phyloP scores from a whole-genome alignment of 2,888 invertebrate genomes.

The Luperina testacea region DNA sequence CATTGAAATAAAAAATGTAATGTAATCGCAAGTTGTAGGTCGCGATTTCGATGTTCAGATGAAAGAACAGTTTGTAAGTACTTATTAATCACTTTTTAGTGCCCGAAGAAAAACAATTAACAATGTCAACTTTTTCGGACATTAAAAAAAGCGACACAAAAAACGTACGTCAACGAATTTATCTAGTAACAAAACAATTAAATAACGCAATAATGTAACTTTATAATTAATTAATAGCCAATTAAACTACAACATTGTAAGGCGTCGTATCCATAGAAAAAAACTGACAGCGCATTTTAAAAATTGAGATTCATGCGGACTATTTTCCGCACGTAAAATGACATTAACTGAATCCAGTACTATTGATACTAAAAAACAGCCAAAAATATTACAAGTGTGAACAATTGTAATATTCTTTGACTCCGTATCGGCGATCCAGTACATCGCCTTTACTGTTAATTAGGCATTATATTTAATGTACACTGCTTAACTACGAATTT shows the following conservation, averaged over 20 bases:
- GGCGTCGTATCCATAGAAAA: constrained; percentile 82
- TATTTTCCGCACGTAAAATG: constrained; percentile 58
- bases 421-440: constrained; percentile 56
- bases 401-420: constrained; percentile 62
- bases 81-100: constrained; percentile 48
- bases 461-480: constrained; percentile 87
- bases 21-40: constrained; percentile 82
- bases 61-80: constrained; percentile 47
- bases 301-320: constrained; percentile 63
- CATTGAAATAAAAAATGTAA: constrained; percentile 87
- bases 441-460: constrained; percentile 76
- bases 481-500: constrained; percentile 88
- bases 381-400: constrained; percentile 69
- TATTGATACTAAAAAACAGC: constrained; percentile 83
- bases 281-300: constrained; percentile 84
- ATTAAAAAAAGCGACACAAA: constrained; percentile 55
- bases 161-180: constrained; percentile 76
- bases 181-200: constrained; percentile 81
- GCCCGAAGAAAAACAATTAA: constrained; percentile 40
- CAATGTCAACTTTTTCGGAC: constrained; percentile 43
- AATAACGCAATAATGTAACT: constrained; percentile 79
- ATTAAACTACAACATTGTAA: constrained; percentile 78
- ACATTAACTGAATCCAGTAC: constrained; percentile 85
- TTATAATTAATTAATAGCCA: constrained; percentile 78
- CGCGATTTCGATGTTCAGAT: constrained; percentile 69